These are phyloP conservation scores for Copidosoma aretas DNA, from an alignment of 2,888 invertebrate genomes.

Conservation along the genomic window DNA sequence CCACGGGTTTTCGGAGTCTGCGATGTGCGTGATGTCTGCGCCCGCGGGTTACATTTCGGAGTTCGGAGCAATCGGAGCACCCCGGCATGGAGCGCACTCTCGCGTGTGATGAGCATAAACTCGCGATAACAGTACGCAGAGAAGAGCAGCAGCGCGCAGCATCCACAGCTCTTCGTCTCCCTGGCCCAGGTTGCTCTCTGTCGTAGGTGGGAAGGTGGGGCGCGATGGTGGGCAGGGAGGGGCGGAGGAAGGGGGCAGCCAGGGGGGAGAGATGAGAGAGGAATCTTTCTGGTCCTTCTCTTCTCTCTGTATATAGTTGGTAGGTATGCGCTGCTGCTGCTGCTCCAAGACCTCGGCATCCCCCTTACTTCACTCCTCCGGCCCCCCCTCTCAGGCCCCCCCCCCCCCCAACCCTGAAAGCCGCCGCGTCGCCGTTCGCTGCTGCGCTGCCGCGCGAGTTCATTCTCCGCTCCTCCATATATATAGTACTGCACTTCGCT, in stretches of 20 bases:
- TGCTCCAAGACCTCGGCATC: constrained; percentile 1
- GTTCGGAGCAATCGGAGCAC: no score
- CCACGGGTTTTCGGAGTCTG: no score
- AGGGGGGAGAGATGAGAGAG: not conserved
- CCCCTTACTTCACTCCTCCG: no score
- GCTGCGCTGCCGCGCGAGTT: constrained; percentile 1
- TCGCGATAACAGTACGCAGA: not conserved
- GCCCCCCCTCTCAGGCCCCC: not conserved
- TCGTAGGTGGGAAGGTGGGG: no score
- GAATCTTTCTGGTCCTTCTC: not conserved
- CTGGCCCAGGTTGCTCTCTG: not conserved
- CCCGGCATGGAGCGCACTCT: not conserved
- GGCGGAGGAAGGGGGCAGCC: not conserved
- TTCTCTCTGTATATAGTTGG: no score
- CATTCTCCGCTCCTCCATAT: constrained; percentile 10
- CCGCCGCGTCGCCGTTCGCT: not conserved
- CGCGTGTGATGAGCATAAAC: not conserved
- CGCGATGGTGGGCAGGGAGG: not conserved
- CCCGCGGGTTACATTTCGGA: no score
- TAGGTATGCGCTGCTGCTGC: no score
- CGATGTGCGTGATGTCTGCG: no score
- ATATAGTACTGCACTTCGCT: no score
- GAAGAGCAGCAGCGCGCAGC: not conserved
- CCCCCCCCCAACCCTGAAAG: not conserved
- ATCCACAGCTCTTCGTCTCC: not conserved